phyloP scores from a whole-genome alignment of 2,888 invertebrate species.

The Mycogona germanica region DNA sequence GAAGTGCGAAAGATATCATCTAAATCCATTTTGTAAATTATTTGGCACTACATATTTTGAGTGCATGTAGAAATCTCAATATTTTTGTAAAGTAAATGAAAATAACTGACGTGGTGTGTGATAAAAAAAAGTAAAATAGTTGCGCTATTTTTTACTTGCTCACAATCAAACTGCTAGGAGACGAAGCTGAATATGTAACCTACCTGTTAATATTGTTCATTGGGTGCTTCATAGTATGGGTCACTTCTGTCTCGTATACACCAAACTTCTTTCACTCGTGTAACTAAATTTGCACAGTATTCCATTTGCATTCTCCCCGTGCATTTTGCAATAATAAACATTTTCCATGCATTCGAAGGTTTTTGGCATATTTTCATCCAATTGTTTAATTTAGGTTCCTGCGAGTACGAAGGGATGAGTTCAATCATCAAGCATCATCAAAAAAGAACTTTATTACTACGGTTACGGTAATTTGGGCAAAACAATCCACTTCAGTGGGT shows the following conservation, averaged over 20 bases:
- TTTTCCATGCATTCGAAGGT: conserved; percentile 12
- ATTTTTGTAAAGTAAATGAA: conserved; percentile 12
- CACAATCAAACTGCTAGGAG: conserved; percentile 11
- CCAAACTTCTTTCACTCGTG: conserved; percentile 3
- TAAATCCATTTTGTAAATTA: conserved; percentile 11
- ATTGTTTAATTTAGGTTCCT: too few species aligned
- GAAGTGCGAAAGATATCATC: not conserved
- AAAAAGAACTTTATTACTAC: too few species aligned
- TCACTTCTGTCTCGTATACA: conserved; percentile 10
- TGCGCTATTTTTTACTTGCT: conserved; percentile 1
- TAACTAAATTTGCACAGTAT: not conserved
- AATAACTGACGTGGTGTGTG: not conserved
- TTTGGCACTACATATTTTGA: not conserved
- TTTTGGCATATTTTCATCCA: too few species aligned
- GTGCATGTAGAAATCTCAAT: conserved; percentile 11
- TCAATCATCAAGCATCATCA: too few species aligned
- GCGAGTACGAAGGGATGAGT: too few species aligned
- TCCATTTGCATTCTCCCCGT: conserved; percentile 10
- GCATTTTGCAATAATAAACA: conserved; percentile 16
- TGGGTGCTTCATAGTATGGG: conserved; percentile 9
- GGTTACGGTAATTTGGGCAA: too few species aligned
- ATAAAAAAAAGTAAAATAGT: not conserved
- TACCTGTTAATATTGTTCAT: conserved; percentile 6
- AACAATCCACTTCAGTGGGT: too few species aligned
- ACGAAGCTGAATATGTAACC: conserved; percentile 16